These are phyloP conservation scores for Paramormyrops hopkinsi DNA, from an alignment of 2,797 vertebrate genomes.

Conservation along the genomic window DNA sequence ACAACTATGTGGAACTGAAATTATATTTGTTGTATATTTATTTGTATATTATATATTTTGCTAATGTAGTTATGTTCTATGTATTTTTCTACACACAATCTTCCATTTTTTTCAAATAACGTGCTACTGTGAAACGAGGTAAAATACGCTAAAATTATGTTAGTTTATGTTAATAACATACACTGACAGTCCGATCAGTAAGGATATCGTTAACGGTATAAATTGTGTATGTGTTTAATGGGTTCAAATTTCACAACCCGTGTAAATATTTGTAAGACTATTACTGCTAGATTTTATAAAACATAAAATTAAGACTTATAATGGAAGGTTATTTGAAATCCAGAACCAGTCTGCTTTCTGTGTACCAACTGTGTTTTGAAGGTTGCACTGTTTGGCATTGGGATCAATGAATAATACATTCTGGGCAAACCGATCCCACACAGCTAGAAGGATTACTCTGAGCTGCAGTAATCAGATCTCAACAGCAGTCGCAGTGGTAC, in stretches of 20 bases:
- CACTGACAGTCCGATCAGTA: background rate
- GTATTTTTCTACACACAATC: background rate
- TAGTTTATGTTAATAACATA: background rate
- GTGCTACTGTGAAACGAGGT: background rate
- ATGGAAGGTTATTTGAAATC: constrained; percentile 12
- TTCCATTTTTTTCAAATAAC: background rate
- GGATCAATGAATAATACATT: constrained; percentile 58
- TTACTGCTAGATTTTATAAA: background rate
- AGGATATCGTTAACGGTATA: background rate
- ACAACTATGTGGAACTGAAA: background rate
- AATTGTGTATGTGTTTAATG: background rate
- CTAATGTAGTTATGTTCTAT: background rate
- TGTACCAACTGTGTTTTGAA: background rate
- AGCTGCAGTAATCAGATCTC: constrained; percentile 40
- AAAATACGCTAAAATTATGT: background rate
- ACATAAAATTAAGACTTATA: background rate
- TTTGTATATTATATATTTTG: background rate
- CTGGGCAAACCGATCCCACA: constrained; percentile 51
- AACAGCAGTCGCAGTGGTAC: constrained; percentile 25
- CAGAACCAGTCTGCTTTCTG: background rate
- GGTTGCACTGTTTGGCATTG: background rate
- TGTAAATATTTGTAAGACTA: background rate
- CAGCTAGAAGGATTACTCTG: constrained; percentile 25
- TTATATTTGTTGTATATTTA: background rate
- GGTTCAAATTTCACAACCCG: background rate